Conservation (phyloP, 1,140 invertebrate genomes). For the Dendroctonus ponderosae region DNA sequence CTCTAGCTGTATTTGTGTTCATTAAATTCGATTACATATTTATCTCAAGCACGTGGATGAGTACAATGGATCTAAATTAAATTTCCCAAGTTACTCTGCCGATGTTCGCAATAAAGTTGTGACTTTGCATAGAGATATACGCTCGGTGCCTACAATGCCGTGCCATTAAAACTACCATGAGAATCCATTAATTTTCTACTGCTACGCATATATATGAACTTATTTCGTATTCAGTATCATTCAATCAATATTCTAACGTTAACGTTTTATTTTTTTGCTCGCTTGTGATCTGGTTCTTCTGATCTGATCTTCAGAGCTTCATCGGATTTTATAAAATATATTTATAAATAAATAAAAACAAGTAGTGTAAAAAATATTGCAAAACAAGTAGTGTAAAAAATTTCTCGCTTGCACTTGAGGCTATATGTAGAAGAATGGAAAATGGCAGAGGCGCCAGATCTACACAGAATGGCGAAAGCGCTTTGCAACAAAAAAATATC, state of each 20-base stretch:
- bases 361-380: too few species aligned
- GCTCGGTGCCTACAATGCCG: conserved; percentile 17
- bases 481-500: too few species aligned
- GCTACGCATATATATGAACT: conserved; percentile 20
- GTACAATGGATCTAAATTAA: conserved; percentile 29
- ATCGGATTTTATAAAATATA: too few species aligned
- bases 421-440: too few species aligned
- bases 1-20: conserved; percentile 13
- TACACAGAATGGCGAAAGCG: too few species aligned
- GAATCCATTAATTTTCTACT: conserved; percentile 31
- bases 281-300: too few species aligned
- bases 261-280: not conserved
- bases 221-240: conserved; percentile 25
- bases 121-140: conserved; percentile 33
- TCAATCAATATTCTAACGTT: conserved; percentile 16
- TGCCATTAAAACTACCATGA: conserved; percentile 27
- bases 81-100: conserved; percentile 32
- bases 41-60: conserved; percentile 21
- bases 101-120: conserved; percentile 34
- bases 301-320: too few species aligned
- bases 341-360: too few species aligned
- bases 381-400: too few species aligned
- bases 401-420: too few species aligned
- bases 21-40: conserved; percentile 31
- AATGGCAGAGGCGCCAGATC: too few species aligned